Evolutionary conservation across 2,888 invertebrate genomes (phyloP).

Genomic region (Synergus umbraculus): DNA sequence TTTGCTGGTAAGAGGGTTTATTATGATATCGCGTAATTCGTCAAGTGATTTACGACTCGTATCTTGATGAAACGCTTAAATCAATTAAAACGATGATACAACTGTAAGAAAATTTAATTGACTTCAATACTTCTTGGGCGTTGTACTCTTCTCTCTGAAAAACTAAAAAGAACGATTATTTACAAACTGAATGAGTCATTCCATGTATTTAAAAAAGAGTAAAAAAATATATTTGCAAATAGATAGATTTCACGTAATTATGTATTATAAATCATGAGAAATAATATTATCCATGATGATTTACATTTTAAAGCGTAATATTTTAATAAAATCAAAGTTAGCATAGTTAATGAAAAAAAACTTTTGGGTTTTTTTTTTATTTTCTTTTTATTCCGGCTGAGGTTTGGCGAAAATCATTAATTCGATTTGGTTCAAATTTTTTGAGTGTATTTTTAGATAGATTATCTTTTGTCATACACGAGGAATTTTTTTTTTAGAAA

Average conservation of each 20-base stretch:
- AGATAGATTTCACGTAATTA: background rate
- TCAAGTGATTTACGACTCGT: slow-evolving; percentile 33
- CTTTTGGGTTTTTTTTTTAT: too few relatives aligned
- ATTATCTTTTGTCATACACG: too few relatives aligned
- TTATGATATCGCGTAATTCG: slow-evolving; percentile 33
- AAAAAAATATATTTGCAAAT: too few relatives aligned
- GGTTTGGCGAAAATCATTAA: too few relatives aligned
- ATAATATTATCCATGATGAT: background rate
- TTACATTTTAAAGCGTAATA: background rate
- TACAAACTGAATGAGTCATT: background rate
- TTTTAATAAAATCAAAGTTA: too few relatives aligned
- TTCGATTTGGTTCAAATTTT: too few relatives aligned
- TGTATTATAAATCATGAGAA: background rate
- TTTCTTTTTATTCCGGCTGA: too few relatives aligned
- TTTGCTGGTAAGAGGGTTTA: slow-evolving; percentile 4
- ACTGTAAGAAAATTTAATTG: background rate
- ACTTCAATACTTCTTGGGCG: background rate
- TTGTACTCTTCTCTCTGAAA: background rate
- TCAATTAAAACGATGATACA: slow-evolving; percentile 20
- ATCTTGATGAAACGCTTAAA: slow-evolving; percentile 30
- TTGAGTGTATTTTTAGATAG: too few relatives aligned
- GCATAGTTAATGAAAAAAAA: too few relatives aligned
- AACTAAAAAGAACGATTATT: background rate
- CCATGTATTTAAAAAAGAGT: background rate
- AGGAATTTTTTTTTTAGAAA: too few relatives aligned